Percentiles rank a stretch among this genome's conserved stretches.
phyloP scores from a whole-genome alignment of 1,140 invertebrate genomes.

The Nasonia giraulti region DNA sequence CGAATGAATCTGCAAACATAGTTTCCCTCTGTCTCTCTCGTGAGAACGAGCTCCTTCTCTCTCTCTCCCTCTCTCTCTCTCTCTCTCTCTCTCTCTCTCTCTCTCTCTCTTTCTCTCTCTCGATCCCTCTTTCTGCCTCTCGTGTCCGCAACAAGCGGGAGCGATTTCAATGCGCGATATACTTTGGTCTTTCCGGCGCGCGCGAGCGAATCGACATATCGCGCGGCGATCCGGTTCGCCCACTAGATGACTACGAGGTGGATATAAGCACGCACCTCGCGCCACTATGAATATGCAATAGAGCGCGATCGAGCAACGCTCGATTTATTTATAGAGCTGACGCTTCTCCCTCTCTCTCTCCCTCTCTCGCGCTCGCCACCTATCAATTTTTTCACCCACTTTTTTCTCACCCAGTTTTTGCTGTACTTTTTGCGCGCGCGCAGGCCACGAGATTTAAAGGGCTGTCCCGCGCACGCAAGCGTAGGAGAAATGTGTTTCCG shows the following conservation, averaged over 20 bases:
- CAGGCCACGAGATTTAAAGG: neutral
- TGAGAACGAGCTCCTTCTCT: neutral
- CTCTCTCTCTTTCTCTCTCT: neutral
- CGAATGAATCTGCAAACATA: neutral
- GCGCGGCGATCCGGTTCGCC: slow-evolving; percentile 63
- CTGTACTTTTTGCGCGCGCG: neutral
- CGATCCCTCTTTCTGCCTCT: neutral
- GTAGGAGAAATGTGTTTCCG: neutral
- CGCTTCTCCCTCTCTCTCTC: slow-evolving; percentile 44
- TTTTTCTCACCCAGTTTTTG: neutral
- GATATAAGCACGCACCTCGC: slow-evolving; percentile 47
- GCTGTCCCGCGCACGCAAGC: neutral
- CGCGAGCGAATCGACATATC: slow-evolving; percentile 58
- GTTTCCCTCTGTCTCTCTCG: neutral
- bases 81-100: neutral
- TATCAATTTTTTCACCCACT: slow-evolving; percentile 25
- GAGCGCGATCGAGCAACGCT: slow-evolving; percentile 50
- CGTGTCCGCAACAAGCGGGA: neutral
- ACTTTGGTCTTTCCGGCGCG: slow-evolving; percentile 53
- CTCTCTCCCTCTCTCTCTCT: neutral
- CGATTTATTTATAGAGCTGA: slow-evolving; percentile 65
- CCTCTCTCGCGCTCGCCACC: neutral
- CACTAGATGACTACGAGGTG: slow-evolving; percentile 50
- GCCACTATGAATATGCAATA: slow-evolving; percentile 65
- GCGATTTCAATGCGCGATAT: slow-evolving; percentile 58